Evolutionary conservation across 1,140 invertebrate species (phyloP), one percentile per base, ranked within the genome.

Genomic region (Lasaia peninsularis): DNA sequence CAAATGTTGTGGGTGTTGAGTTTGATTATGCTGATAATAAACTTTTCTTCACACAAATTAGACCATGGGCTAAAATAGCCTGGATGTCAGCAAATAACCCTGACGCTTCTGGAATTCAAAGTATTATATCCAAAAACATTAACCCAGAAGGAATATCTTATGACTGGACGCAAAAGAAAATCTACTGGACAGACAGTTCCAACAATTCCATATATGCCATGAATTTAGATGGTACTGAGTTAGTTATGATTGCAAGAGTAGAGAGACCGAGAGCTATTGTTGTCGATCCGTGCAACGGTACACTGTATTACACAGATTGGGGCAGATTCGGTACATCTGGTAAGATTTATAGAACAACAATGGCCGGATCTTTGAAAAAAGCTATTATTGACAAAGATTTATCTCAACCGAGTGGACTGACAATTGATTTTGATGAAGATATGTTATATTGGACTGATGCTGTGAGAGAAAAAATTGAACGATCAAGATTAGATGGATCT

Each of bases 401-500:
- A 0, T 97, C 97, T 0, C 97, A 99, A 83, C 98, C 98, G 0
- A 98, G 97, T 74, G 98, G 98, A 18, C 88, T 99, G 16, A 96
- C 98, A 0, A 96, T 99, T 31, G 98, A 99, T 89, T 99, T 97
- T 75, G 97, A 98, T 20, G 97, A 99, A 18, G 92, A 94, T 14
- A 97, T 96, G 91, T 86, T 99, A 0, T 99, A 99, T 75, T 99
- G 98, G 98, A 98, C 98, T 0, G 98, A 99, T 87, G 98, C 98
- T 0, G 96, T 98, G 0, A 90, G 96, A 31, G 98, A 99, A 79
- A 99, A 99, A 83, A 99, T 99, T 63, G 98, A 99, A 90, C 89
- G 97, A 14, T 95, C 96, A 0, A 94, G 95, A 79, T 82, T 99
- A 4, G 94, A 99, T 79, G 98, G 98, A 2, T 92, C 91, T 11